Base-by-base conservation (phyloP, 2,113 vertebrate genomes). In the Fulmarus glacialis region DNA sequence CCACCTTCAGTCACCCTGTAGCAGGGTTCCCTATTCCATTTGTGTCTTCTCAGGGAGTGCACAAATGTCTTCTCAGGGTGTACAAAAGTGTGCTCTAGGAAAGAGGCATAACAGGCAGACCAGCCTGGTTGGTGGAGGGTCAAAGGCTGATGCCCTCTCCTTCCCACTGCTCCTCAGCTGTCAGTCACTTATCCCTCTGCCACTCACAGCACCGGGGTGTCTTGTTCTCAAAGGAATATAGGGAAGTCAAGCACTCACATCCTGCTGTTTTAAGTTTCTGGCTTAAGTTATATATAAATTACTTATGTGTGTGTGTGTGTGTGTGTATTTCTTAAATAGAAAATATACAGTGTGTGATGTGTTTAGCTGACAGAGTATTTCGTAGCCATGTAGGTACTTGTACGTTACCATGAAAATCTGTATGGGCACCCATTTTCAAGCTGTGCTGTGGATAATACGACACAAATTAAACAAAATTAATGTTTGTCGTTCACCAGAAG, bases 151-250 rank as follows among this genome's bases (percentile, higher is more conserved):
- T 74, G 12, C 7, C 15, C 23, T 68, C 47, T 73, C 18, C 43
- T 29, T 52, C 17, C 50, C 2, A 1, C 63, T 59, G 70, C 43
- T 77, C 38, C 30, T 52, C 30, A 53, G 43, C 55, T 42, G 17
- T 23, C 45, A 53, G 32, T 48, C 34, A 38, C 29, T 7, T 60
- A 74, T 12, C 4, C 4, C 18, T 86, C 38, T 58, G 47, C 47
- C 42, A 23, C 24, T 40, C 55, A 36, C 19, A 45, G 29, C 36
- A 40, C 20, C 0, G 0, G 11, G 8, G 24, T 36, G 18, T 43
- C 23, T 67, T 40, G 8, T 43, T 80, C 48, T 83, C 48, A 59
- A 63, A 59, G 32, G 20, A 67, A 27, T 27, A 50, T 13, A 29
- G 40, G 10, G 15, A 77, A 89, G 5, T 48, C 53, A 78, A 38